These are phyloP conservation scores for Ooceraea biroi DNA, from an alignment of 1,140 invertebrate genomes.

Conservation along the genomic window DNA sequence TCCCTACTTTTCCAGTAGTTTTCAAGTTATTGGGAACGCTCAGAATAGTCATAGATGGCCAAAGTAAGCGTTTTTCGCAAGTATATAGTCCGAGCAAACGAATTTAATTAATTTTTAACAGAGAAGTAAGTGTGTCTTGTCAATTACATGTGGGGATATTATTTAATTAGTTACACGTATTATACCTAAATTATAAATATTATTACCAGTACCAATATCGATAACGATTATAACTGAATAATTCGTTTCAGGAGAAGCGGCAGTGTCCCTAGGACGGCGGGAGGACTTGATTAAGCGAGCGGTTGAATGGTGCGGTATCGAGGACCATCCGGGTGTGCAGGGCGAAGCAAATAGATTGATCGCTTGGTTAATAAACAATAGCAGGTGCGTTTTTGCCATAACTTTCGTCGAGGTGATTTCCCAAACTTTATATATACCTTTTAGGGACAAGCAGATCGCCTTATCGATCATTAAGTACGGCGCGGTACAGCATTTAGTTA, in stretches of 20 bases:
- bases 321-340: conserved; percentile 93
- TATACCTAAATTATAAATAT: too few relatives aligned
- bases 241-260: conserved; percentile 87
- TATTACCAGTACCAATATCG: not conserved
- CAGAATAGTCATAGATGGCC: conserved; percentile 94
- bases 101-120: not conserved
- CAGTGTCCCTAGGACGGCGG: conserved; percentile 87
- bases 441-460: conserved; percentile 87
- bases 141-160: too few relatives aligned
- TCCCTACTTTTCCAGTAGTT: conserved; percentile 92
- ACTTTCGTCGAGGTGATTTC: conserved; percentile 71
- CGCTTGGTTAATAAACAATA: conserved; percentile 93
- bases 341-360: conserved; percentile 94
- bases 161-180: too few relatives aligned
- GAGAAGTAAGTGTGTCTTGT: too few relatives aligned
- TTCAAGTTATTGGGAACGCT: conserved; percentile 95
- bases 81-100: not conserved
- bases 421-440: conserved; percentile 48
- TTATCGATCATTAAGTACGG: conserved; percentile 89
- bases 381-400: conserved; percentile 84
- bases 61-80: conserved; percentile 86
- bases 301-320: conserved; percentile 92
- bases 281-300: conserved; percentile 88
- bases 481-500: conserved; percentile 91
- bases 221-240: conserved; percentile 44